A percentile compares a stretch with the other conserved stretches of the same genome.
Evolutionary conservation across 2,797 vertebrate species (phyloP).

Genomic region (Melanotaenia trifasciata): DNA sequence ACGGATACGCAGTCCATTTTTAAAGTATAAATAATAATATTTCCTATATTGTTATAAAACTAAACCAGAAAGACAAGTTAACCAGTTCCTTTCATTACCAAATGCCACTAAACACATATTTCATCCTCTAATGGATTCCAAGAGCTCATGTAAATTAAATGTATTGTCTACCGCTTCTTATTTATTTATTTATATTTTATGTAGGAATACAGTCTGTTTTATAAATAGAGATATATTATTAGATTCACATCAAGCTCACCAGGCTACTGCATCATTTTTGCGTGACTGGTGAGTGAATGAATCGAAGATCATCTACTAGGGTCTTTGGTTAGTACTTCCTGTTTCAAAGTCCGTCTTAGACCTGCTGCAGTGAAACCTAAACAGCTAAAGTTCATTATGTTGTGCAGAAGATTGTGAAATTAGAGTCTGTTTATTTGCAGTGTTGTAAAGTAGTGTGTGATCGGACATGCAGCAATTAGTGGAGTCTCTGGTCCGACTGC

Average conservation of each 20-base stretch:
- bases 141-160: too few relatives aligned
- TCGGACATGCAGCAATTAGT: constrained; percentile 83
- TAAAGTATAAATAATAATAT: too few relatives aligned
- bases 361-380: fast-evolving
- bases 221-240: too few relatives aligned
- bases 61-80: too few relatives aligned
- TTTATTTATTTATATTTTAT: too few relatives aligned
- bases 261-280: not conserved
- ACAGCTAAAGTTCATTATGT: not conserved
- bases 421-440: not conserved
- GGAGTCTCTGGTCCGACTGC: constrained; percentile 74
- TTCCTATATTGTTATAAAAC: too few relatives aligned
- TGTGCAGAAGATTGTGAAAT: fast-evolving
- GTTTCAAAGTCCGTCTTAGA: constrained; percentile 72
- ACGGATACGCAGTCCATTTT: not conserved
- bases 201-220: too few relatives aligned
- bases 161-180: too few relatives aligned
- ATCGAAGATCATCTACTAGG: constrained; percentile 49
- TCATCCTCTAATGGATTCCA: not conserved
- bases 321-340: constrained; percentile 47
- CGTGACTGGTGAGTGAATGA: too few relatives aligned
- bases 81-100: not conserved
- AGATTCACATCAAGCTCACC: not conserved
- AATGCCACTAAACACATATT: too few relatives aligned
- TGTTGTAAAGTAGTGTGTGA: not conserved